Base-by-base conservation (phyloP, 2,797 vertebrate genomes). In the Halcyon chelicuti region DNA sequence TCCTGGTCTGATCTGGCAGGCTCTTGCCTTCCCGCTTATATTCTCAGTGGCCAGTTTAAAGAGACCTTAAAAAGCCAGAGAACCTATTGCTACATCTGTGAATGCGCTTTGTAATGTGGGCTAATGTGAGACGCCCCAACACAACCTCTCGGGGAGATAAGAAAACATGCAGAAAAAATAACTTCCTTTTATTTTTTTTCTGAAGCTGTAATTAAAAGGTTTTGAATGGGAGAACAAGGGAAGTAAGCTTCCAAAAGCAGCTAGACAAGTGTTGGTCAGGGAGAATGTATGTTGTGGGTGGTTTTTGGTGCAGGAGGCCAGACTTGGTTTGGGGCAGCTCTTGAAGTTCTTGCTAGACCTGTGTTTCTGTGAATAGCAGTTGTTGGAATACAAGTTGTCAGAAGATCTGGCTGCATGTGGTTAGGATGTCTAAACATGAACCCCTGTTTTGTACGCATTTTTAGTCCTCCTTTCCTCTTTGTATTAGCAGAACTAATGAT, bases 181-280 rank as follows among this genome's bases (percentile, higher is more conserved):
- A n/a, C 15, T 18, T 55, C 10, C 0, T 14, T n/a, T n/a, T n/a
- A n/a, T n/a, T 51, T 55, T 54, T 55, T n/a, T 22, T 77, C 42
- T 44, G 21, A 71, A 83, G 46, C n/a, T 86, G 91, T 22, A 86
- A 78, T 70, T 35, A 46, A 42, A 65, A 65, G 40, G 39, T 61
- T 67, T 80, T 19, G 13, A 73, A 9, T n/a, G 21, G 51, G 44
- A 68, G n/a, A 55, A 33, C 52, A 84, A 62, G 42, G 37, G 70
- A 95, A 74, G 13, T 10, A 51, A 47, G 40, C 57, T 81, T 85
- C 88, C 39, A 44, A 60, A 58, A 88, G n/a, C 51, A 65, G 51
- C 42, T 63, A 33, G 29, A n/a, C 51, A 51, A 55, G 16, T 55
- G 44, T 90, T 83, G 55, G 31, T 46, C 28, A 42, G 54, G 47